A percentile compares a stretch with the other conserved stretches of the same genome.
These are phyloP conservation scores for Chesias legatella DNA, from an alignment of 2,888 invertebrate species.

Conservation along the genomic window DNA sequence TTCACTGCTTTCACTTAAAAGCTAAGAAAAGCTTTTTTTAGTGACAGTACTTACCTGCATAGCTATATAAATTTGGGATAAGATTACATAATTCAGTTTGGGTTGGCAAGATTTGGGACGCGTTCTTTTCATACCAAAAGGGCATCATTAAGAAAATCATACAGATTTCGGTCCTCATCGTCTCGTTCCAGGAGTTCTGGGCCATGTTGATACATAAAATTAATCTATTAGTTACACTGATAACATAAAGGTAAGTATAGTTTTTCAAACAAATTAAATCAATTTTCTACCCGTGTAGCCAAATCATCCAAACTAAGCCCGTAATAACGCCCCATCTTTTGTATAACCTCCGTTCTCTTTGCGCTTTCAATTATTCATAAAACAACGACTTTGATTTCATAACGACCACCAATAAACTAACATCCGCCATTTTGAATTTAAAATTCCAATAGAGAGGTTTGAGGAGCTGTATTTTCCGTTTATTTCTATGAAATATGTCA, in stretches of 20 bases:
- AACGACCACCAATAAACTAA: constrained; percentile 1
- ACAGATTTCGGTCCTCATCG: too few species aligned
- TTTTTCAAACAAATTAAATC: not conserved
- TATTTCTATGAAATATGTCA: too few species aligned
- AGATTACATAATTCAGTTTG: too few species aligned
- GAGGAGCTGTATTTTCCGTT: constrained; percentile 1
- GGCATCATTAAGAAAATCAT: too few species aligned
- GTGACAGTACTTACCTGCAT: too few species aligned
- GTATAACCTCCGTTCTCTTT: constrained; percentile 45
- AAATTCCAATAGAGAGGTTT: not conserved
- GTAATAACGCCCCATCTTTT: constrained; percentile 38
- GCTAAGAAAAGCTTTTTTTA: too few species aligned
- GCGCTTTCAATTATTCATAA: constrained; percentile 28
- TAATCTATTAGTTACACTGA: not conserved
- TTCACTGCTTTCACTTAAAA: too few species aligned
- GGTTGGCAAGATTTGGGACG: too few species aligned
- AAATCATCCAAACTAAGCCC: constrained; percentile 25
- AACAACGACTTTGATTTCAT: constrained; percentile 3
- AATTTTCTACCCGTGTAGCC: constrained; percentile 31
- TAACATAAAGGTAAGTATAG: not conserved
- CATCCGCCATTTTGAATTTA: constrained; percentile 14
- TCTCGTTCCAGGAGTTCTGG: too few species aligned
- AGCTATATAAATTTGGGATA: too few species aligned
- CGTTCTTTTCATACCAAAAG: too few species aligned
- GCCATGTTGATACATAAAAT: too few species aligned